Conservation (phyloP, 2,888 invertebrate genomes). For the Pristionchus exspectatus region DNA sequence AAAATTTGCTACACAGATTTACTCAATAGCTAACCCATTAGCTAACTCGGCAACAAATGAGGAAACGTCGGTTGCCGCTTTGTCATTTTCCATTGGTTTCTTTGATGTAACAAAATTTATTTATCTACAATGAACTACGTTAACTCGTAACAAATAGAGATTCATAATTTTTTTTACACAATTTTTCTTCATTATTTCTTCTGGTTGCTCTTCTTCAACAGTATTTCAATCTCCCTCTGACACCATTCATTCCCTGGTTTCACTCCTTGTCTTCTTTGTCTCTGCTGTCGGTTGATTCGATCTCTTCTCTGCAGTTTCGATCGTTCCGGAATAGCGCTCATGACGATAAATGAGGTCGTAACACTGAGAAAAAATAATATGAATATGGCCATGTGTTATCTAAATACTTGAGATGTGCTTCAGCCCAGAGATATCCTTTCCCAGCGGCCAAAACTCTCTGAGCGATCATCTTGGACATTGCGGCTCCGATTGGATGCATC, state of each 20-base stretch:
- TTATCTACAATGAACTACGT: neutral
- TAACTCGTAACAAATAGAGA: neutral
- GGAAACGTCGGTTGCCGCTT: no score
- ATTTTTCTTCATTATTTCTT: neutral
- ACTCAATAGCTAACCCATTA: no score
- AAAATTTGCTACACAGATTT: no score
- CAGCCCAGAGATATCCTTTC: neutral
- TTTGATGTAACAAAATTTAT: neutral
- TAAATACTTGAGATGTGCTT: conserved; percentile 30
- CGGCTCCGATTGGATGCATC: conserved; percentile 20
- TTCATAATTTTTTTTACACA: neutral
- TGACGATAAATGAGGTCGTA: neutral
- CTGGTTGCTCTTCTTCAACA: neutral
- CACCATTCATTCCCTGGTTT: conserved; percentile 18
- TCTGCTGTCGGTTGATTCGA: neutral
- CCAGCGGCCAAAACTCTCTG: conserved; percentile 3
- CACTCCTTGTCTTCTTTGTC: neutral
- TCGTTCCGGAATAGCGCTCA: conserved; percentile 13
- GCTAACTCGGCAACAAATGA: no score
- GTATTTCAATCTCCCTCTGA: neutral
- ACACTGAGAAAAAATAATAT: neutral
- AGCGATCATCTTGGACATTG: conserved; percentile 26
- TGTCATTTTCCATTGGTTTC: no score
- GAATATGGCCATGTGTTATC: no score
- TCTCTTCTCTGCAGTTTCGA: neutral